These are phyloP conservation scores for Drosophila aldrichi DNA, from an alignment of 2,888 invertebrate genomes.

Conservation along the genomic window DNA sequence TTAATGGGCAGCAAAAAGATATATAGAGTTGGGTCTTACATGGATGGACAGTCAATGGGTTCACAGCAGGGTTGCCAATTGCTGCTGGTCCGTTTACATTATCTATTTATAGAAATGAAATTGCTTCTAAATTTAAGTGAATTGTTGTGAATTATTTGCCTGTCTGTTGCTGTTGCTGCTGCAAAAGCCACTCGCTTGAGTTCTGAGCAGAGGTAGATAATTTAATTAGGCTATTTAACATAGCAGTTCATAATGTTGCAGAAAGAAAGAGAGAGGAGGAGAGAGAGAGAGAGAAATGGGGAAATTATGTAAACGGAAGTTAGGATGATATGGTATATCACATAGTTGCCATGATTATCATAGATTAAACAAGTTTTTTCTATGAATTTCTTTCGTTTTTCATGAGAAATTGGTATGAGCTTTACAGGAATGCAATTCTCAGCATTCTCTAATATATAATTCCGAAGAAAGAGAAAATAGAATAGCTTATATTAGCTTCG, in stretches of 20 bases:
- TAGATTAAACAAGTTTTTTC: not conserved
- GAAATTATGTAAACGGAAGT: not conserved
- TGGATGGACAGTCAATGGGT: slow-evolving; percentile 25
- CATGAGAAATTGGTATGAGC: not conserved
- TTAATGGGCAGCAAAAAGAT: slow-evolving; percentile 49
- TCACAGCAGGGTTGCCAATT: slow-evolving; percentile 43
- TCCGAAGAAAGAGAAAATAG: too few relatives aligned
- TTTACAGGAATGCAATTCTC: not conserved
- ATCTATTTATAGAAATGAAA: slow-evolving; percentile 46
- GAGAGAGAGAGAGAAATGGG: not conserved
- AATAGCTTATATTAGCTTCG: too few relatives aligned
- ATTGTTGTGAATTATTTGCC: slow-evolving; percentile 5
- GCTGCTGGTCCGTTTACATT: slow-evolving; percentile 6
- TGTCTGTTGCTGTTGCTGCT: not conserved
- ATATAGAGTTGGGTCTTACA: slow-evolving; percentile 33
- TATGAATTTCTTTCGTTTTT: not conserved
- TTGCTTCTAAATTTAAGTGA: slow-evolving; percentile 31
- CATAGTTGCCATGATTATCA: not conserved
- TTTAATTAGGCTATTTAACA: not conserved
- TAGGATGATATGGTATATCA: not conserved
- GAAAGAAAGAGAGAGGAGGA: too few relatives aligned
- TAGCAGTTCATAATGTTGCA: not conserved
- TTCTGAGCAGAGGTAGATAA: not conserved
- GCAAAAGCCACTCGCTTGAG: not conserved
- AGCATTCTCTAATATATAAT: not conserved